Evolutionary conservation across 2,113 vertebrate genomes (phyloP).

Genomic region (Tragulus kanchil): DNA sequence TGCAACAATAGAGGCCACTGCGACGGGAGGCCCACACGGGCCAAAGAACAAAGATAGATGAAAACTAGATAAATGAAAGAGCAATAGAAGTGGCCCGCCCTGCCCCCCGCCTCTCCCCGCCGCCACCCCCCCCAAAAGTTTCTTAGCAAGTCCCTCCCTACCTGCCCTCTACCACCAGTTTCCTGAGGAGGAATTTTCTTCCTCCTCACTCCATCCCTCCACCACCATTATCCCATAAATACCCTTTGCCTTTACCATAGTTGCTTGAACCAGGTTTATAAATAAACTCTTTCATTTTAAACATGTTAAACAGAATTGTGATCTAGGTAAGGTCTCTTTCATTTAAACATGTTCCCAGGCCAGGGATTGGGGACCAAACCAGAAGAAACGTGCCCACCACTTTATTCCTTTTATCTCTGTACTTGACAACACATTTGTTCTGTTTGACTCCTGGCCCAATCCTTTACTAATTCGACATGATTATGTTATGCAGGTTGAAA

Average conservation of each 20-base stretch:
- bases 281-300: constrained; percentile 65
- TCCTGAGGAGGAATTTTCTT: constrained; percentile 49
- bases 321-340: constrained; percentile 38
- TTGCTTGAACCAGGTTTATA: constrained; percentile 40
- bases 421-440: constrained; percentile 38
- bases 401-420: background rate
- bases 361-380: too few relatives aligned
- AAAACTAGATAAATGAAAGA: too few relatives aligned
- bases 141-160: background rate
- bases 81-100: too few relatives aligned
- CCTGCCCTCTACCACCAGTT: background rate
- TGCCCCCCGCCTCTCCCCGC: too few relatives aligned
- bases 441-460: background rate
- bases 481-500: background rate
- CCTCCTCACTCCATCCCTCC: background rate
- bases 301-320: constrained; percentile 39
- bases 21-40: too few relatives aligned
- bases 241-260: constrained; percentile 61
- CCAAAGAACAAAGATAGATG: too few relatives aligned
- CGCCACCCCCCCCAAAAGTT: background rate
- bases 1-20: too few relatives aligned
- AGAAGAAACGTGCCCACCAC: too few relatives aligned
- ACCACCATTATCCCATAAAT: background rate
- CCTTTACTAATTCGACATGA: background rate
- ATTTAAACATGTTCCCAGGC: too few relatives aligned